Evolutionary conservation across 1,140 invertebrate genomes (phyloP).

Genomic region (Holcopasites calliopsidis): DNA sequence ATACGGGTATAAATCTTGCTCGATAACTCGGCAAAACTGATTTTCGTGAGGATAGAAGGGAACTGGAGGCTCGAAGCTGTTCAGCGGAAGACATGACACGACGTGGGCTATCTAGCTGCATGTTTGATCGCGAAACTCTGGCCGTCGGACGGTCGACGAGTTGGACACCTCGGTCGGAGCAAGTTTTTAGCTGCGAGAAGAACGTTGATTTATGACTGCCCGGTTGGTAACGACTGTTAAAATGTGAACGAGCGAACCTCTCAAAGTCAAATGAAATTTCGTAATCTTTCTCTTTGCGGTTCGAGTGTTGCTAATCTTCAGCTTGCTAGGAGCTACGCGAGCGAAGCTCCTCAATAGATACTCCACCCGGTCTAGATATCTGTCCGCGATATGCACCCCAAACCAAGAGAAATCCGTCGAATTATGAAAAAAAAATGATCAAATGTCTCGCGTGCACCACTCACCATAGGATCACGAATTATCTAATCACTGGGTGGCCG

Average conservation of each 20-base stretch:
- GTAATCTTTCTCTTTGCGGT: neutral
- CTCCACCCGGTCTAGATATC: too few species aligned
- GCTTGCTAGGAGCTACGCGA: neutral
- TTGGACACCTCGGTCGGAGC: neutral
- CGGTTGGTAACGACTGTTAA: neutral
- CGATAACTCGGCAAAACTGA: neutral
- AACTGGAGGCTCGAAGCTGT: neutral
- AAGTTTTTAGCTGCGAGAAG: neutral
- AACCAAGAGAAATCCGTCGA: too few species aligned
- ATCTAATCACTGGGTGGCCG: neutral
- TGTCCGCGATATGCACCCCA: too few species aligned
- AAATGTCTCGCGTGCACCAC: too few species aligned
- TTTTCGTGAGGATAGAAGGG: neutral
- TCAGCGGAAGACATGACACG: neutral
- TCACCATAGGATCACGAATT: neutral
- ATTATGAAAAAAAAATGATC: too few species aligned
- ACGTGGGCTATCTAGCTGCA: too few species aligned
- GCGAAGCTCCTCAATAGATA: too few species aligned
- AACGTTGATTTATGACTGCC: neutral
- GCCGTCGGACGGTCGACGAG: slow-evolving; percentile 42
- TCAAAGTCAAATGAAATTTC: neutral
- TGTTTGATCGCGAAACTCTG: slow-evolving; percentile 1
- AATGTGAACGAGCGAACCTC: neutral
- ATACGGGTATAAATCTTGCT: slow-evolving; percentile 11
- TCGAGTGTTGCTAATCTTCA: neutral